Percentiles rank a stretch among this genome's conserved stretches.
Conservation (phyloP, 1,140 invertebrate species). For the Drosophila funebris region DNA sequence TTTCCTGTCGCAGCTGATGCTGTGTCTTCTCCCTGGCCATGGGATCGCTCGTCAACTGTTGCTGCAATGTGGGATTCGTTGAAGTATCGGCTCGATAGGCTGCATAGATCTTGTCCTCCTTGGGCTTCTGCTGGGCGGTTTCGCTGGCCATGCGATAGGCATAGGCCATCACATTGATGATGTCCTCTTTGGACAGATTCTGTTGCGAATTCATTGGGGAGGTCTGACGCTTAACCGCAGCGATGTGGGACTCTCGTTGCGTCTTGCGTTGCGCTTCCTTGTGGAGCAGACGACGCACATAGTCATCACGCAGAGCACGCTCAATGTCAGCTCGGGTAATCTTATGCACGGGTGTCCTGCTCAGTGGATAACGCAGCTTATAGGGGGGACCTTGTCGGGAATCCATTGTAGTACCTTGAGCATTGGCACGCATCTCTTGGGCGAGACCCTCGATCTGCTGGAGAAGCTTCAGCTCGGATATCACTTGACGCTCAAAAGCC, state of each 20-base stretch:
- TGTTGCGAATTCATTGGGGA: not conserved
- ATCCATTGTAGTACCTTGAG: not conserved
- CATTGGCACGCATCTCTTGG: slow-evolving; percentile 62
- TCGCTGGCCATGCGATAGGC: slow-evolving; percentile 72
- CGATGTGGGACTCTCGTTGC: not conserved
- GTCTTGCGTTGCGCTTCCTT: slow-evolving; percentile 58
- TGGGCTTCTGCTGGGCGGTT: slow-evolving; percentile 1
- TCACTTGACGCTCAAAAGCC: slow-evolving; percentile 73
- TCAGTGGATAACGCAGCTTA: slow-evolving; percentile 57
- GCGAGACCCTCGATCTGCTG: slow-evolving; percentile 73
- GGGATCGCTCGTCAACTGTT: too few relatives aligned
- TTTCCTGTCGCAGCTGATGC: slow-evolving; percentile 19
- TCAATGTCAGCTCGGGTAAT: slow-evolving; percentile 74
- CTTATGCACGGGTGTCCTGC: slow-evolving; percentile 70
- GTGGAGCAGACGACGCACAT: slow-evolving; percentile 58
- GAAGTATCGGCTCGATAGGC: slow-evolving; percentile 28
- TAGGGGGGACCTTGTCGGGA: slow-evolving; percentile 8
- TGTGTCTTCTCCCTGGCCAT: slow-evolving; percentile 11
- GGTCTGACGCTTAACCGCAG: slow-evolving; percentile 59
- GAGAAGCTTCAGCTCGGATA: slow-evolving; percentile 61
- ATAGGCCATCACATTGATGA: slow-evolving; percentile 70
- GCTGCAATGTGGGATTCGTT: not conserved
- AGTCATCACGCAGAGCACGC: slow-evolving; percentile 66
- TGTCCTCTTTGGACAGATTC: slow-evolving; percentile 66
- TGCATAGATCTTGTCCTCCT: slow-evolving; percentile 48